Evolutionary conservation across 2,113 vertebrate genomes (phyloP).

Genomic region (Osmerus eperlanus): DNA sequence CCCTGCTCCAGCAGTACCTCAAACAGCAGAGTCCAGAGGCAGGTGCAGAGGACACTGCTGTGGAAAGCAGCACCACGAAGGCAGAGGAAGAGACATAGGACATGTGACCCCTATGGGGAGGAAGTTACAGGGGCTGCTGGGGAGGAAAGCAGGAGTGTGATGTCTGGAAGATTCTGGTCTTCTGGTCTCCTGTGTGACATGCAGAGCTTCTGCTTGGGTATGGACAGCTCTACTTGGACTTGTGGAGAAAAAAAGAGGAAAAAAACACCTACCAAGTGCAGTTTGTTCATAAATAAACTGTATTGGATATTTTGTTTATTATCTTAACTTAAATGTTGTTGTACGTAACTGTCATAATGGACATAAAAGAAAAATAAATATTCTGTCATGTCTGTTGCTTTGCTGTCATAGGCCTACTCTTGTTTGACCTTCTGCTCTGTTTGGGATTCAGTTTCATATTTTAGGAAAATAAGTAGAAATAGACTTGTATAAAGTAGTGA

Average conservation of each 20-base stretch:
- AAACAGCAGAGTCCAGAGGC: constrained; percentile 59
- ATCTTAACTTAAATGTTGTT: background rate
- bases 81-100: constrained; percentile 46
- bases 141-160: background rate
- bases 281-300: too few relatives aligned
- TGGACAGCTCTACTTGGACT: too few relatives aligned
- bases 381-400: background rate
- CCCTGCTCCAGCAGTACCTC: constrained; percentile 80
- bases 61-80: constrained; percentile 13
- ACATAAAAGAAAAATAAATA: too few relatives aligned
- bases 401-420: background rate
- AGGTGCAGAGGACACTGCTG: background rate
- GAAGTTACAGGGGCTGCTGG: constrained; percentile 10
- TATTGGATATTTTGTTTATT: background rate
- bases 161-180: background rate
- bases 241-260: too few relatives aligned
- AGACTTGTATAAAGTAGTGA: background rate
- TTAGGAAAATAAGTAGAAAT: background rate
- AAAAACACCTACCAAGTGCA: too few relatives aligned
- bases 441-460: background rate
- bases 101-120: background rate
- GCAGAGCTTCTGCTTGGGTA: too few relatives aligned
- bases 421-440: background rate
- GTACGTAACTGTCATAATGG: too few relatives aligned
- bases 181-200: too few relatives aligned